Base-by-base conservation (phyloP, 2,113 vertebrate genomes). In the Rostratula benghalensis region DNA sequence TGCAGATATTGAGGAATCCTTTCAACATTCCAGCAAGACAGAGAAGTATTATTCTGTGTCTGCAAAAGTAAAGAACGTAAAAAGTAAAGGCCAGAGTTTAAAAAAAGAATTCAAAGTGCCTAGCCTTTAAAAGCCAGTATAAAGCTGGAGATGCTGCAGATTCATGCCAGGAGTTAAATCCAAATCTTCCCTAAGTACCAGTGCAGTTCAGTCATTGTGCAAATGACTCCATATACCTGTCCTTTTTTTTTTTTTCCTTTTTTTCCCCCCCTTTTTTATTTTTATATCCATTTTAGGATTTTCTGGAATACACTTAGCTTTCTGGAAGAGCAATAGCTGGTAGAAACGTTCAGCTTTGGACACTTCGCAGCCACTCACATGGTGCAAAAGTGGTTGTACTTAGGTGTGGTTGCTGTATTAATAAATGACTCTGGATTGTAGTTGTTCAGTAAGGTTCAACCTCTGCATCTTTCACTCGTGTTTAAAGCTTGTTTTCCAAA, bases 1-100 rank as follows among this genome's bases (percentile, higher is more conserved):
- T 93, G 94, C 61, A 91, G 65, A 89, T 89, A 86, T 46, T 90
- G 39, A 64, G 73, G 83, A 89, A 91, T 93, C 53, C 41, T 82
- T 87, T 89, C 74, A 84, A 11, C 45, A 59, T 78, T 93, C 73
- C 69, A 76, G 13, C 53, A 15, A 64, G 65, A 59, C 80, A 73
- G 39, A 89, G 50, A 74, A 90, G 23, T 69, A 51, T 69, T 85
- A 70, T 39, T 87, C 61, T 79, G 20, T 93, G 61, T 83, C 75
- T 87, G 41, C 70, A 83, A 71, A 92, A 93, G 65, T 79, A 51
- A 90, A 83, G 43, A 79, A 61, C 31, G 61, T 86, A 16, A 59
- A 75, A 70, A 83, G 27, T 68, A 76, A 89, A 73, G 48, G 31
- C 41, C 35, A 35, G 87, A 65, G 70, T 85, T 90, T 77, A 83